Percentiles rank a stretch among this genome's conserved stretches.
Conservation (phyloP, 1,140 invertebrate species). For the Brachionus sp. region DNA sequence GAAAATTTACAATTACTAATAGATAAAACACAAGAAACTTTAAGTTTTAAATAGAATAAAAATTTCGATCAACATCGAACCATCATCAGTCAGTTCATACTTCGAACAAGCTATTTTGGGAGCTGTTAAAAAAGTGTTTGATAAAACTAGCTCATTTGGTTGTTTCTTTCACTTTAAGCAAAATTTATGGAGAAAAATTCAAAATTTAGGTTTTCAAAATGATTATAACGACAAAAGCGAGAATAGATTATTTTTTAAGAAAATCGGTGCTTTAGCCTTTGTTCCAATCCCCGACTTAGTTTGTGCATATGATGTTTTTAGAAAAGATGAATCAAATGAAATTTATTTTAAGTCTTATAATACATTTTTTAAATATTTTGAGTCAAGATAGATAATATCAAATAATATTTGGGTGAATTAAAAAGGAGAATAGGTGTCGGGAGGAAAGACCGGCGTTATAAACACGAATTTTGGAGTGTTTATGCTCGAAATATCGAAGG, state of each 20-base stretch:
- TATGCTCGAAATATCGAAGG: not conserved
- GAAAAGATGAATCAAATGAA: not conserved
- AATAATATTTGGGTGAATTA: not conserved
- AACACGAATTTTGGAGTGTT: not conserved
- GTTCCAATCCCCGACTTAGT: not conserved
- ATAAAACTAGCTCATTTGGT: not conserved
- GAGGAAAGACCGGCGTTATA: not conserved
- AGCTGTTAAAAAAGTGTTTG: not conserved
- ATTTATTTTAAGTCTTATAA: not conserved
- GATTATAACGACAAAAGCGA: not conserved
- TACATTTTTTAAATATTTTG: not conserved
- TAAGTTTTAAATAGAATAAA: not conserved
- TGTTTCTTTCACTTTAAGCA: not conserved
- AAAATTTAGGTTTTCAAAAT: slow-evolving; percentile 10
- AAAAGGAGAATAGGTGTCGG: not conserved
- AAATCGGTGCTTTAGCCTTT: not conserved
- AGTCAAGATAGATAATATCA: not conserved
- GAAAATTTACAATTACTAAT: not conserved
- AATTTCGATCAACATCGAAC: not conserved
- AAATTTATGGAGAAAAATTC: slow-evolving; percentile 2
- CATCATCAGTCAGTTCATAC: not conserved
- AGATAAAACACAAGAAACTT: not conserved
- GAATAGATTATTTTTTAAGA: not conserved
- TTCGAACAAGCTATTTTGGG: not conserved
- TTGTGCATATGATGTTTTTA: not conserved